Percentiles rank a stretch among this genome's conserved stretches.
These are phyloP conservation scores for Hypothenemus hampei DNA, from an alignment of 1,140 invertebrate genomes.

Conservation along the genomic window DNA sequence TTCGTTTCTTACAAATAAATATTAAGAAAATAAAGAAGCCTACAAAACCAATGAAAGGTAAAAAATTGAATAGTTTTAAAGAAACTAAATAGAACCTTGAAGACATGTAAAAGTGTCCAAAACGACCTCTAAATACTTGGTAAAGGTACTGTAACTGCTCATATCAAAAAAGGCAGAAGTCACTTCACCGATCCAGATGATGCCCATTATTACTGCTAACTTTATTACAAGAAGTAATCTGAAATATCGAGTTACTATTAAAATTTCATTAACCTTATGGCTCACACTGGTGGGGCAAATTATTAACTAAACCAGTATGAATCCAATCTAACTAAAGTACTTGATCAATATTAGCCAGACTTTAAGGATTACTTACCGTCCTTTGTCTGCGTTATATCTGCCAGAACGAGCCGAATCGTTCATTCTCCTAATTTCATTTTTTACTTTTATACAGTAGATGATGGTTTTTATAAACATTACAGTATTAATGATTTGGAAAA, in stretches of 20 bases:
- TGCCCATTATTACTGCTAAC: constrained; percentile 57
- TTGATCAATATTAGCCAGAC: too few relatives aligned
- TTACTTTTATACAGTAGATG: constrained; percentile 60
- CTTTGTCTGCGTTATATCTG: constrained; percentile 25
- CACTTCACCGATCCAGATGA: constrained; percentile 53
- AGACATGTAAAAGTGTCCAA: constrained; percentile 28
- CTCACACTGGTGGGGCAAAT: background rate
- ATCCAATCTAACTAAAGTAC: background rate
- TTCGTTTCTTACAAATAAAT: constrained; percentile 51
- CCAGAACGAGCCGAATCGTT: constrained; percentile 29
- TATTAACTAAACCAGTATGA: background rate
- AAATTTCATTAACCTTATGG: background rate
- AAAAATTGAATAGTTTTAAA: background rate
- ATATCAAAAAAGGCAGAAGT: constrained; percentile 39
- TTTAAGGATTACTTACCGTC: constrained; percentile 40
- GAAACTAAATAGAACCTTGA: constrained; percentile 21
- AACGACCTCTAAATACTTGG: constrained; percentile 29
- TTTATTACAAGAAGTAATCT: constrained; percentile 55
- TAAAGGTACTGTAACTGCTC: constrained; percentile 11
- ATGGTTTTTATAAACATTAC: constrained; percentile 64
- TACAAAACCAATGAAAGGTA: constrained; percentile 13
- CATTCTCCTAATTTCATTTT: constrained; percentile 61
- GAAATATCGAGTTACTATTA: constrained; percentile 1
- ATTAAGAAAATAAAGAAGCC: constrained; percentile 50
- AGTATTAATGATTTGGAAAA: constrained; percentile 58